Conservation (phyloP, 1,140 invertebrate species). For the Polypedilum vanderplanki region DNA sequence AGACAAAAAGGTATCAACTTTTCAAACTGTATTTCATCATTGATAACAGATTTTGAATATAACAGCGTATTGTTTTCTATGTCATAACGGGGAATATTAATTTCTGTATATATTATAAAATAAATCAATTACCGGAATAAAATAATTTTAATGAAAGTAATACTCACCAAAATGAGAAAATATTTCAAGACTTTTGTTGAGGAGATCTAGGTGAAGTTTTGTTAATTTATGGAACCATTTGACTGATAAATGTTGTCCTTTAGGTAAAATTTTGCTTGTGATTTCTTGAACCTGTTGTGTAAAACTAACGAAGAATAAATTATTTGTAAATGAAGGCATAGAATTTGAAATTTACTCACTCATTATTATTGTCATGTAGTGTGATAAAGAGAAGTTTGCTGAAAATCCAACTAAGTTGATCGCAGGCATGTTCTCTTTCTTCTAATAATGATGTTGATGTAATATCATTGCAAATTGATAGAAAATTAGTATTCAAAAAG, state of each 20-base stretch:
- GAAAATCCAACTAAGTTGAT: neutral
- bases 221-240: neutral
- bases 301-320: no score
- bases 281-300: no score
- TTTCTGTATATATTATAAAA: neutral
- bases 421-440: neutral
- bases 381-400: neutral
- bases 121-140: neutral
- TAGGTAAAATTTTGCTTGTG: no score
- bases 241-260: neutral
- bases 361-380: neutral
- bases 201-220: neutral
- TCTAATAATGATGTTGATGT: neutral
- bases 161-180: no score
- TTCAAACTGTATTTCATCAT: neutral
- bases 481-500: no score
- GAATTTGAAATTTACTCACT: neutral
- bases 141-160: no score
- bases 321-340: no score
- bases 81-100: neutral
- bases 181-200: neutral
- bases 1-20: neutral
- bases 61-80: neutral
- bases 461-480: no score
- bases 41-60: neutral